Base-by-base conservation (phyloP, 2,888 invertebrate genomes). In the Parnassius orleans region DNA sequence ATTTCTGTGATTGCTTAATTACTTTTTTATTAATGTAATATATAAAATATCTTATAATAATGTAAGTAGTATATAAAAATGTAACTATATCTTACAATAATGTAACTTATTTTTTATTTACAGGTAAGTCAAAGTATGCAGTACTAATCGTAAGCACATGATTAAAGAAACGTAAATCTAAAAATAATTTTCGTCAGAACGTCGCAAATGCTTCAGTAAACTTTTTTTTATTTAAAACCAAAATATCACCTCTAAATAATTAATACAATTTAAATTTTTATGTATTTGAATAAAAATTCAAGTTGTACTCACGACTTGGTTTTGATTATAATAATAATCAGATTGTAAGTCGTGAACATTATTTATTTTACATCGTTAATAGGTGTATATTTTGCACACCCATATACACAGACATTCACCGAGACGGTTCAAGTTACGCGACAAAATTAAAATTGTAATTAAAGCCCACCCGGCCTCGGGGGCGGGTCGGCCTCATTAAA, bases 381-480 rank as follows among this genome's bases (percentile, higher is more conserved):
- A 9, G 43, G 11, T 10, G 3, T 11, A 43, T 43, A 43, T 43
- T 11, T 43, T 10, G 2, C 43, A 24, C 46, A 12, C 11, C 42
- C 53, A 42, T 42, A 53, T 47, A 15, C 52, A 19, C 52, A 42
- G 42, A 57, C 41, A 41, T 15, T 46, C 19, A 54, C 54, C 53
- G 33, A 47, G 24, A 24, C 53, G 41, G 9, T 42, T 51, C 59
- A 57, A 63, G 68, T 67, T 67, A 74, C 69, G 69, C 66, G 66
- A 66, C 71, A 68, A 80, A 81, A 84, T 85, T 82, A 85, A 84
- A 85, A 85, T 80, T 77, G 79, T 85, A 84, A 88, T 85, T 86
- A 86, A 84, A 81, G 80, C 74, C 73, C 76, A 73, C 78, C 70
- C 69, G 70, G 74, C 74, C 74, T 78, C 71, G 68, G 71, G 74